These are phyloP conservation scores for Dichetophora obliterata DNA, from an alignment of 2,888 invertebrate genomes.

Conservation along the genomic window DNA sequence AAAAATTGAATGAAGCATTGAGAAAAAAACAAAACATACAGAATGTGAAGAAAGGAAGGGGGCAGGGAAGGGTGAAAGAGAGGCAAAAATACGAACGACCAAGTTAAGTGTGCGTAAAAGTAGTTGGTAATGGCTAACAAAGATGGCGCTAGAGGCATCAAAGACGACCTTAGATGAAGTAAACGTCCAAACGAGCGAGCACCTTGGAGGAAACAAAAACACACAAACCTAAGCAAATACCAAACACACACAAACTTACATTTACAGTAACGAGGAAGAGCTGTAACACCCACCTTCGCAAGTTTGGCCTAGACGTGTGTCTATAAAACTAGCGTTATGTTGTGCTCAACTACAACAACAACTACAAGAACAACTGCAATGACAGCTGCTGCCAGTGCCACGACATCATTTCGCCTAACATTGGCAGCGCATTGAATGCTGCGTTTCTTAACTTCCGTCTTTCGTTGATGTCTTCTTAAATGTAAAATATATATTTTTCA, in stretches of 20 bases:
- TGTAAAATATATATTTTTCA: not conserved
- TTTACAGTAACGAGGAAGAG: too few relatives aligned
- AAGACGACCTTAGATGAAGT: not conserved
- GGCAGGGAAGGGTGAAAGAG: not conserved
- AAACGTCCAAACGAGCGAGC: not conserved
- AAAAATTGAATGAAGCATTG: not conserved
- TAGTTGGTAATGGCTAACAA: constrained; percentile 9
- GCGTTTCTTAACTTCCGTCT: not conserved
- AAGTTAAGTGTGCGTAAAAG: constrained; percentile 6
- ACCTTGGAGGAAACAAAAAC: not conserved
- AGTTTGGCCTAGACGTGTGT: not conserved
- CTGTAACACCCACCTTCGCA: too few relatives aligned
- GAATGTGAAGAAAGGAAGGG: not conserved
- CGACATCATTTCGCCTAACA: not conserved
- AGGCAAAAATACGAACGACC: not conserved
- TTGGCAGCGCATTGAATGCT: constrained; percentile 12
- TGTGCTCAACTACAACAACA: not conserved
- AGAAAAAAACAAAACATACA: not conserved
- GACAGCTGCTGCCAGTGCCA: constrained; percentile 4
- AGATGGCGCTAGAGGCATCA: not conserved
- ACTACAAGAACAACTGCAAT: not conserved
- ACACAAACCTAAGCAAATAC: not conserved
- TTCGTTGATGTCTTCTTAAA: constrained; percentile 15
- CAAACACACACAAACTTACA: not conserved
- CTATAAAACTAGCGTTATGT: constrained; percentile 4